These are phyloP conservation scores for Parauchenoglanis ngamensis DNA, from an alignment of 2,797 vertebrate genomes.

Conservation along the genomic window DNA sequence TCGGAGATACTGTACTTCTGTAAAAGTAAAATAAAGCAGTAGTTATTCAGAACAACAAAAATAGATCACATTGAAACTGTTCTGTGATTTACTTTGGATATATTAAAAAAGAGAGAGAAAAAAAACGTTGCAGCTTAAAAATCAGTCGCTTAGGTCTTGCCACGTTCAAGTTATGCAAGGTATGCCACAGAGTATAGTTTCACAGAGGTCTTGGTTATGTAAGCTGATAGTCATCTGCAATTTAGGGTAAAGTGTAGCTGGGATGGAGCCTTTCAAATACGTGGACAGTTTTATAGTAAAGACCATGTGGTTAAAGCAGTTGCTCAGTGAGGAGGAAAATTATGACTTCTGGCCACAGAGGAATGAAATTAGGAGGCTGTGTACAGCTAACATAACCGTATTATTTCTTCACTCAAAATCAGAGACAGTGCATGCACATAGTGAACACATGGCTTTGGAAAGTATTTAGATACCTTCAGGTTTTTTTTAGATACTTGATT, in stretches of 20 bases:
- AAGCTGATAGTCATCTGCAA: conserved; percentile 25
- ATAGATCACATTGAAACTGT: background rate
- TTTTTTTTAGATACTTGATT: background rate
- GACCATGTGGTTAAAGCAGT: conserved; percentile 20
- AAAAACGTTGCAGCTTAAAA: background rate
- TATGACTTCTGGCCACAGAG: conserved; percentile 36
- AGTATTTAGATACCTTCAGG: background rate
- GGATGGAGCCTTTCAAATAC: background rate
- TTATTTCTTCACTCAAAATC: background rate
- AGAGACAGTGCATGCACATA: background rate
- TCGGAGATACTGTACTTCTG: background rate
- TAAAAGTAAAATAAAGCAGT: background rate
- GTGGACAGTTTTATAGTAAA: background rate
- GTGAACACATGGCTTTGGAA: background rate
- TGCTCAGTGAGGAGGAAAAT: conserved; percentile 43
- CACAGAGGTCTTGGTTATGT: conserved; percentile 27
- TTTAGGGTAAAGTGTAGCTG: conserved; percentile 12
- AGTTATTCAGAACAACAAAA: background rate
- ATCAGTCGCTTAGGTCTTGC: background rate
- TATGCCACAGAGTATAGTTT: background rate
- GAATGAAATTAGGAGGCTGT: conserved; percentile 20
- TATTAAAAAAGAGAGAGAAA: background rate
- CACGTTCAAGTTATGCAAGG: background rate
- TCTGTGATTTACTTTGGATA: background rate
- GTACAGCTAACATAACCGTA: background rate